Evolutionary conservation across 2,888 invertebrate species (phyloP).

Genomic region (Drosophila colorata): DNA sequence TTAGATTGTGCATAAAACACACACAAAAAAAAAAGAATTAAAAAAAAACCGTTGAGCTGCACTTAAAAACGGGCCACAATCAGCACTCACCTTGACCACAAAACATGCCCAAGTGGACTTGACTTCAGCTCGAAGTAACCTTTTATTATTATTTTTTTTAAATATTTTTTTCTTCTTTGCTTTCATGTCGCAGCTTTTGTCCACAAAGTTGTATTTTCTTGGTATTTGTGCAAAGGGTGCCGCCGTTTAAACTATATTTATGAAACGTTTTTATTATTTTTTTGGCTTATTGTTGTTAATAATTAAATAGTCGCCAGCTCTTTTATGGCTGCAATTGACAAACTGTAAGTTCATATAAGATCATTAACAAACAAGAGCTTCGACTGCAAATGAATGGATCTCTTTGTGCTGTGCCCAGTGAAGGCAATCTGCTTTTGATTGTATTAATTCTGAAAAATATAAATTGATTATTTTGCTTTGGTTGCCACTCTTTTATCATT

Average conservation of each 20-base stretch:
- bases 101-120: slow-evolving; percentile 42
- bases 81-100: slow-evolving; percentile 56
- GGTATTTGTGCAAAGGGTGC: slow-evolving; percentile 47
- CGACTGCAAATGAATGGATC: slow-evolving; percentile 26
- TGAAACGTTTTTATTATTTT: slow-evolving; percentile 19
- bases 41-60: slow-evolving; percentile 20
- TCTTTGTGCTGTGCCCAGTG: slow-evolving; percentile 38
- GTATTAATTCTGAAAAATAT: slow-evolving; percentile 21
- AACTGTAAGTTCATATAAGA: slow-evolving; percentile 38
- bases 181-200: slow-evolving; percentile 12
- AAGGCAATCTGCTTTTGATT: slow-evolving; percentile 30
- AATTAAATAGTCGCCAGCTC: slow-evolving; percentile 42
- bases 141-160: slow-evolving; percentile 12
- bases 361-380: slow-evolving; percentile 39
- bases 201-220: slow-evolving; percentile 8
- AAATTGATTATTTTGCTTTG: slow-evolving; percentile 28
- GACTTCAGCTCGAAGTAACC: slow-evolving; percentile 25
- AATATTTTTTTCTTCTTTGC: neutral
- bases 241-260: slow-evolving; percentile 48
- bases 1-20: slow-evolving; percentile 44
- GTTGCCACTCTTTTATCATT: slow-evolving; percentile 6
- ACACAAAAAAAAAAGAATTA: neutral
- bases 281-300: slow-evolving; percentile 21
- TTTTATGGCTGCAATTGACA: slow-evolving; percentile 53
- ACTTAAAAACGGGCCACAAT: slow-evolving; percentile 41